These are phyloP conservation scores for Eretmocerus hayati DNA, from an alignment of 2,888 invertebrate species.

Conservation along the genomic window DNA sequence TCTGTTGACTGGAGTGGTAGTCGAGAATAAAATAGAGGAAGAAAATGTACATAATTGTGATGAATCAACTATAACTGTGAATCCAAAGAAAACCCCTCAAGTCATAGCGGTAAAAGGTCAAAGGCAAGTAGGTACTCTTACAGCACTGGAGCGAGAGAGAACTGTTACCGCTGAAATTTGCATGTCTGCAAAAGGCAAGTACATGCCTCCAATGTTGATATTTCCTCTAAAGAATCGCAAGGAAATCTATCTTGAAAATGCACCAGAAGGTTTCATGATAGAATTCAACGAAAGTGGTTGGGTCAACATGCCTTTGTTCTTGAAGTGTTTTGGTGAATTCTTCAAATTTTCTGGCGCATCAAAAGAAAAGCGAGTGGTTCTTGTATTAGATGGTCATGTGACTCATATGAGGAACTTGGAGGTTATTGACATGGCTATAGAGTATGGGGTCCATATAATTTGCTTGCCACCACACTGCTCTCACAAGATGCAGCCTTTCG, in stretches of 20 bases:
- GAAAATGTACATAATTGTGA: not conserved
- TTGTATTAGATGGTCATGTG: not conserved
- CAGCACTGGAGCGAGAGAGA: not conserved
- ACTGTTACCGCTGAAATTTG: not conserved
- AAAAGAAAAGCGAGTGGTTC: not conserved
- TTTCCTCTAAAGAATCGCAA: not conserved
- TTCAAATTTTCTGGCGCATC: conserved; percentile 23
- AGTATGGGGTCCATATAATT: too few species aligned
- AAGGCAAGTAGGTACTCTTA: too few species aligned
- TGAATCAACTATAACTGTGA: not conserved
- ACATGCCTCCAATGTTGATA: not conserved
- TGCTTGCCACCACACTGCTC: too few species aligned
- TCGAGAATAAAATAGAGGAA: not conserved
- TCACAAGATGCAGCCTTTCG: too few species aligned
- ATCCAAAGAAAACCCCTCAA: not conserved
- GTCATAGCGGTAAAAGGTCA: not conserved
- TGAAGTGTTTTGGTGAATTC: conserved; percentile 41
- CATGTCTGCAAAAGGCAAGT: not conserved
- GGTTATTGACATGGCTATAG: too few species aligned
- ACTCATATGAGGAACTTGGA: conserved; percentile 28
- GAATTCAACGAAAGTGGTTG: conserved; percentile 1
- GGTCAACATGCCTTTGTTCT: conserved; percentile 4
- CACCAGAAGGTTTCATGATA: not conserved
- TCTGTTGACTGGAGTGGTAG: not conserved
- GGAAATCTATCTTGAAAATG: not conserved